Evolutionary conservation across 2,113 vertebrate species (phyloP).

Genomic region (Mormyrus iriodes): DNA sequence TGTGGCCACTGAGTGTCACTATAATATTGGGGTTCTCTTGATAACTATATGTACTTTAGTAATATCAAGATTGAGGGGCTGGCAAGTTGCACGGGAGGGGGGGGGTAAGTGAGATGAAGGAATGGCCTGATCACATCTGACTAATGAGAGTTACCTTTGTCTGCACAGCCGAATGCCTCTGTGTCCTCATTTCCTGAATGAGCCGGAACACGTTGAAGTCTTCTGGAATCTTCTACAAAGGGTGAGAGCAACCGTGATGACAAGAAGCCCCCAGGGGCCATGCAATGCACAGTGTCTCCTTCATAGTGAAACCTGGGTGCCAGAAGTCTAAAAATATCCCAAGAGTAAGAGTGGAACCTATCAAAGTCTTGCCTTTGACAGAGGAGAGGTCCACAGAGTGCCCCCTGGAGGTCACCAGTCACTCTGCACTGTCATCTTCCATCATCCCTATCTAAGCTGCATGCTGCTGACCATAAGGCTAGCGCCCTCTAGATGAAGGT

Average conservation of each 20-base stretch:
- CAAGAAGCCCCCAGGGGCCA: background rate
- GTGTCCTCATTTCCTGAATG: conserved; percentile 98
- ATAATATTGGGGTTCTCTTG: background rate
- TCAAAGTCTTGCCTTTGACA: background rate
- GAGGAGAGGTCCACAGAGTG: background rate
- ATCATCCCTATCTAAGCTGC: background rate
- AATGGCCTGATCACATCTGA: background rate
- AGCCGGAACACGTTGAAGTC: conserved; percentile 95
- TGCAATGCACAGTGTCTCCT: background rate
- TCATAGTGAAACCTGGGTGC: background rate
- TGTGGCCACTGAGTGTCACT: background rate
- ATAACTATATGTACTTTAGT: background rate
- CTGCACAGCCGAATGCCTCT: conserved; percentile 94
- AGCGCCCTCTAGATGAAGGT: background rate
- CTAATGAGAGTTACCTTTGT: conserved; percentile 73
- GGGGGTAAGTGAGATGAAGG: conserved; percentile 18
- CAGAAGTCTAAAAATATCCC: background rate
- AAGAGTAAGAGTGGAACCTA: background rate
- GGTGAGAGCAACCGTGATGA: background rate
- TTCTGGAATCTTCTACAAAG: conserved; percentile 88
- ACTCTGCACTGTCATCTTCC: background rate
- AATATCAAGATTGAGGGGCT: background rate
- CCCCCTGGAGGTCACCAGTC: background rate
- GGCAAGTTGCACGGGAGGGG: background rate
- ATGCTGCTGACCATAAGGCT: background rate